Evolutionary conservation across 2,797 vertebrate species (phyloP), one percentile per base, ranked within the genome.

Genomic region (Gallinago solitaria): DNA sequence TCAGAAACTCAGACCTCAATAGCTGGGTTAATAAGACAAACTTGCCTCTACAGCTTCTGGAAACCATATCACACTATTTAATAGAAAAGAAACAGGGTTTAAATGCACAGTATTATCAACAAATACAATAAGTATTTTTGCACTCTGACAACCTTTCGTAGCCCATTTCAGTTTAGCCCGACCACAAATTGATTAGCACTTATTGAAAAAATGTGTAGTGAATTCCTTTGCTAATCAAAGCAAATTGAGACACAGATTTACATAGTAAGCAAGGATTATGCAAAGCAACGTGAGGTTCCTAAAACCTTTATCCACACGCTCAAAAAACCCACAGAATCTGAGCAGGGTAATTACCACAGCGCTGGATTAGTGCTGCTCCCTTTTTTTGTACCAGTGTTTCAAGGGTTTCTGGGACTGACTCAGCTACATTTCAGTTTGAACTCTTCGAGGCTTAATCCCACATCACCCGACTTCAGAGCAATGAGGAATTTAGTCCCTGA

Each of bases 191-290:
- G 93, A 94, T 89, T 95, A 90, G 87, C 56, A 70, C 45, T 89
- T 90, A 95, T 8, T 91, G 86, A 91, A 92, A 93, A 97, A 89
- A 33, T 3, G 41, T 79, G 89, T 21, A 90, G 78, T 67, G 70
- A 95, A 97, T 93, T 54, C 79, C 91, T 92, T 95, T 86, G 41
- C 51, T 94, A 87, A 92, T 91, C 95, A 95, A 94, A 96, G 90
- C 86, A 88, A 87, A 96, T 90, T 57, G 35, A 95, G 92, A 83
- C 43, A 50, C 0, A 11, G 80, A 96, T 96, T 95, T 95, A 60
- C 51, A 83, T 91, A 77, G 71, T n/a, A 90, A 93, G 64, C 69
- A 61, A 96, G 94, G 92, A 97, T 97, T 97, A 97, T 94, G 95
- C 90, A 97, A 97, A 97, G 75, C 27, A 80, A 80, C 4, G 14